Conservation (phyloP, 1,140 invertebrate genomes). For the Musca vetustissima region DNA sequence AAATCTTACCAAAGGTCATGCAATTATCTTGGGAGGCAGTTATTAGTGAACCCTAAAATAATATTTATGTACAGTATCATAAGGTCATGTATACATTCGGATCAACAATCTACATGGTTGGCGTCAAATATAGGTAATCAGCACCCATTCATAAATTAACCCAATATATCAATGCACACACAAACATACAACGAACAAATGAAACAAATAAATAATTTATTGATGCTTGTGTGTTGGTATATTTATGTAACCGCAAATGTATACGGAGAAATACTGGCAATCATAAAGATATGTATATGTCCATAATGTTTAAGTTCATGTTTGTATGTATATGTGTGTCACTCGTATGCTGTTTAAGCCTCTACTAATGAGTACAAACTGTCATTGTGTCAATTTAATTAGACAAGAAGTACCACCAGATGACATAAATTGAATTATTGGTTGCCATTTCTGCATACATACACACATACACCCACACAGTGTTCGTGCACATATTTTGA, state of each 20-base stretch:
- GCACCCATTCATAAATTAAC: too few species aligned
- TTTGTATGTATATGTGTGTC: background rate
- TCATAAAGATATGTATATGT: too few species aligned
- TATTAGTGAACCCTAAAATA: too few species aligned
- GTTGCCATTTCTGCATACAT: background rate
- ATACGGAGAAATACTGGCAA: too few species aligned
- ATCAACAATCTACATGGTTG: background rate
- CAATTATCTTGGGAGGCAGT: too few species aligned
- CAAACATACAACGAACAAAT: too few species aligned
- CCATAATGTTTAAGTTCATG: background rate
- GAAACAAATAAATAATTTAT: background rate
- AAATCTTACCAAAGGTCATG: too few species aligned
- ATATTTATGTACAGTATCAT: too few species aligned
- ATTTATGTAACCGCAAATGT: too few species aligned
- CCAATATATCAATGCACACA: too few species aligned
- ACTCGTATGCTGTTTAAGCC: background rate
- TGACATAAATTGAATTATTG: slow-evolving; percentile 22
- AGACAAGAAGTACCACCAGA: slow-evolving; percentile 16
- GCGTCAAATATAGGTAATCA: background rate
- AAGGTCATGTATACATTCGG: too few species aligned
- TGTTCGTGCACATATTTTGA: background rate
- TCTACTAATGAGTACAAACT: slow-evolving; percentile 20
- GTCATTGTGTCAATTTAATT: slow-evolving; percentile 24
- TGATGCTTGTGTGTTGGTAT: background rate
- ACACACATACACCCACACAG: background rate